A percentile compares a stretch with the other conserved stretches of the same genome.
Evolutionary conservation across 2,888 invertebrate genomes (phyloP).

Genomic region (Synergus japonicus): DNA sequence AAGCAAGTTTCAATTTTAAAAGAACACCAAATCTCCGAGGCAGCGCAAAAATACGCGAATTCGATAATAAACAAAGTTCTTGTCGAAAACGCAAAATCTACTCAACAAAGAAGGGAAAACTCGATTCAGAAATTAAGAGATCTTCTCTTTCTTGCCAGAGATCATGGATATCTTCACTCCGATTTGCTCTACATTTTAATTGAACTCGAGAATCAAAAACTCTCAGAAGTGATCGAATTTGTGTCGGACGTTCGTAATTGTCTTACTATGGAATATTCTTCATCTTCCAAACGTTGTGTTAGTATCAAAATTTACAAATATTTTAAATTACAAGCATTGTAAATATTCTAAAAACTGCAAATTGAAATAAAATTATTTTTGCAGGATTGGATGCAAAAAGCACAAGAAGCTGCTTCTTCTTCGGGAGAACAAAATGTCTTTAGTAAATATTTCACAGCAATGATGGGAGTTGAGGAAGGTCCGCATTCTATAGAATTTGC

Average conservation of each 20-base stretch:
- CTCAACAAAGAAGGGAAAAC: slow-evolving; percentile 59
- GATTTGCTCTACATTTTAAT: slow-evolving; percentile 71
- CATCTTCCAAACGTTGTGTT: slow-evolving; percentile 68
- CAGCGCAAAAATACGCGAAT: slow-evolving; percentile 62
- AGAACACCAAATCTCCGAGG: slow-evolving; percentile 62
- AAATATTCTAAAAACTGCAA: too few relatives aligned
- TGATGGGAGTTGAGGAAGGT: slow-evolving; percentile 58
- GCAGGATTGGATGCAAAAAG: slow-evolving; percentile 67
- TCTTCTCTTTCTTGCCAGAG: slow-evolving; percentile 62
- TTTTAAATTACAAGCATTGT: background rate
- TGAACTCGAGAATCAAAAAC: slow-evolving; percentile 65
- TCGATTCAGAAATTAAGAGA: slow-evolving; percentile 64
- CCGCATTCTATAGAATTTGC: slow-evolving; percentile 57
- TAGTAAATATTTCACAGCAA: slow-evolving; percentile 65
- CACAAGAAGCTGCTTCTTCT: slow-evolving; percentile 61
- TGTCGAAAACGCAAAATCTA: slow-evolving; percentile 62
- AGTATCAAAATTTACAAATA: slow-evolving; percentile 46
- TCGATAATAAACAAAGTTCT: slow-evolving; percentile 64
- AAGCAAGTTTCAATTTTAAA: slow-evolving; percentile 65
- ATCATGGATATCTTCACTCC: slow-evolving; percentile 69
- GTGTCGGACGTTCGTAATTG: slow-evolving; percentile 68
- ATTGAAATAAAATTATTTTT: slow-evolving; percentile 40
- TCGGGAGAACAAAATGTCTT: slow-evolving; percentile 65
- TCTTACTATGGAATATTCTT: slow-evolving; percentile 67
- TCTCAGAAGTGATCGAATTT: slow-evolving; percentile 68